Percentiles rank a stretch among this genome's conserved stretches.
phyloP scores from a whole-genome alignment of 2,797 vertebrate species.

The Sebastes diploproa region DNA sequence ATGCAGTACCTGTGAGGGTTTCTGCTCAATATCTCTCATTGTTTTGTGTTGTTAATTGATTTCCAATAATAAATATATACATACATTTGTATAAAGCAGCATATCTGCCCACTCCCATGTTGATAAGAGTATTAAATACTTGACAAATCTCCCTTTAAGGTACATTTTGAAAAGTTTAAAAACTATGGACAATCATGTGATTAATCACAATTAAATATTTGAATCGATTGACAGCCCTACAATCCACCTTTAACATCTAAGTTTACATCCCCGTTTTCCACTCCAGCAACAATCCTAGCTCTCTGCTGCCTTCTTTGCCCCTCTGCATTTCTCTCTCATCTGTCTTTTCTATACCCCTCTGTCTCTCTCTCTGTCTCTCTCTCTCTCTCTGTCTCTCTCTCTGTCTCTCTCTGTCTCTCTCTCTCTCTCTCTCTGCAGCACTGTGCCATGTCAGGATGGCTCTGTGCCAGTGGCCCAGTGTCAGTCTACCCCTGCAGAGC shows the following conservation, averaged over 20 bases:
- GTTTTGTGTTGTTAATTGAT: too few species aligned
- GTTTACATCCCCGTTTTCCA: background rate
- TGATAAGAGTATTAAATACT: too few species aligned
- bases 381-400: background rate
- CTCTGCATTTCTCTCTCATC: conserved; percentile 4
- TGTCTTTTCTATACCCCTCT: background rate
- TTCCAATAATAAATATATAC: too few species aligned
- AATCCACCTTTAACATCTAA: background rate
- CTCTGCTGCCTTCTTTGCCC: background rate
- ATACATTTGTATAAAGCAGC: too few species aligned
- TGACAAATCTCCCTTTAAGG: too few species aligned
- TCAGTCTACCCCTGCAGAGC: conserved; percentile 71
- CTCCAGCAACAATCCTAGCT: background rate
- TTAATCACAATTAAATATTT: too few species aligned
- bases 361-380: background rate
- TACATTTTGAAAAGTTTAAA: too few species aligned
- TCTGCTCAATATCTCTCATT: too few species aligned
- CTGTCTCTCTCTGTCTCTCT: background rate
- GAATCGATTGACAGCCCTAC: too few species aligned
- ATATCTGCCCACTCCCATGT: too few species aligned
- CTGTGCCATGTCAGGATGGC: conserved; percentile 69
- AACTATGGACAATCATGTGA: too few species aligned
- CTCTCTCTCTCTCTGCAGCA: conserved; percentile 40
- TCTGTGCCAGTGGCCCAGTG: conserved; percentile 69
- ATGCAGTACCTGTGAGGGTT: too few species aligned